Percentiles rank a stretch among this genome's conserved stretches.
phyloP scores from a whole-genome alignment of 30 jellyfish, hydroid and myxozoan genomes.

The Euphysa ruthae region DNA sequence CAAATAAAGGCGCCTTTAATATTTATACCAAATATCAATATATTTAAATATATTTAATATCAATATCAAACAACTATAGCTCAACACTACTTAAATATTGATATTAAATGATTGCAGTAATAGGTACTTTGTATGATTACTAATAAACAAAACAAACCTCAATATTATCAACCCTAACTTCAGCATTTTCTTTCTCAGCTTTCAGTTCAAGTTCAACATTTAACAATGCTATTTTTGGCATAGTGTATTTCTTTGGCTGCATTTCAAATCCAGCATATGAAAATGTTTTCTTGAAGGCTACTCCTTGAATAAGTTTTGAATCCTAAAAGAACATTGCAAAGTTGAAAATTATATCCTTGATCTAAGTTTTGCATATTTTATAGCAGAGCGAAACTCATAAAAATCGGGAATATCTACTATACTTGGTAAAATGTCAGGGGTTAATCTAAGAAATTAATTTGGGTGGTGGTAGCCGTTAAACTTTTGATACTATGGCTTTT shows the following conservation, averaged over 20 bases:
- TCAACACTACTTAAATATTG: too few relatives aligned
- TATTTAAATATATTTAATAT: too few relatives aligned
- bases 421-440: background rate
- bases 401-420: background rate
- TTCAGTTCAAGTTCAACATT: slow-evolving; percentile 89
- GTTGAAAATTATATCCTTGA: background rate
- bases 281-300: slow-evolving; percentile 93
- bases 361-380: too few relatives aligned
- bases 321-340: slow-evolving; percentile 34
- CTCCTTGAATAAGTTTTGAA: slow-evolving; percentile 85
- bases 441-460: too few relatives aligned
- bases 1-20: too few relatives aligned
- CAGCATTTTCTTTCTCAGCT: slow-evolving; percentile 99
- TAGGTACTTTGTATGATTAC: too few relatives aligned
- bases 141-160: slow-evolving; percentile 62
- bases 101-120: too few relatives aligned
- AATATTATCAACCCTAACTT: slow-evolving; percentile 86
- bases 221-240: slow-evolving; percentile 85
- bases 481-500: too few relatives aligned
- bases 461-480: too few relatives aligned
- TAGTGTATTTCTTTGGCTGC: slow-evolving; percentile 93
- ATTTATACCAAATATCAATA: too few relatives aligned
- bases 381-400: too few relatives aligned
- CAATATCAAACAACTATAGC: too few relatives aligned
- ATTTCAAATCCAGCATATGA: slow-evolving; percentile 99